These are phyloP conservation scores for Athetis lepigone DNA, from an alignment of 2,888 invertebrate genomes.

Conservation along the genomic window DNA sequence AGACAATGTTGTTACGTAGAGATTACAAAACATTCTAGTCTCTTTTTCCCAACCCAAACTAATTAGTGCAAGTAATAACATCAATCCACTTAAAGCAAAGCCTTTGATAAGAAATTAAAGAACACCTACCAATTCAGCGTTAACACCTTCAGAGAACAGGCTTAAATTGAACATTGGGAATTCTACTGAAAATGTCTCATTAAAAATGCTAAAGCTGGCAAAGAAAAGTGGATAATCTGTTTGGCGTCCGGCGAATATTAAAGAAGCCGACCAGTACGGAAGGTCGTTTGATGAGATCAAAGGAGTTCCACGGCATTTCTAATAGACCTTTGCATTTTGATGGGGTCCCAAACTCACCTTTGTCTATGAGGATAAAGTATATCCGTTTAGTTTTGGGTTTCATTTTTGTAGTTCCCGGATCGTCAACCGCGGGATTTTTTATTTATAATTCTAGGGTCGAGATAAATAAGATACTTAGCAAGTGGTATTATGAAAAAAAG, in stretches of 20 bases:
- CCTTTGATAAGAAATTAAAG: conserved; percentile 53
- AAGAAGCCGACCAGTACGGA: conserved; percentile 80
- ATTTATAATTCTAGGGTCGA: too few species aligned
- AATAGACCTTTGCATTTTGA: conserved; percentile 86
- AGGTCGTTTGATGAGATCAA: conserved; percentile 85
- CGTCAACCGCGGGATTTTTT: neutral
- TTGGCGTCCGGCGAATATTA: conserved; percentile 84
- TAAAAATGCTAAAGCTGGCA: conserved; percentile 84
- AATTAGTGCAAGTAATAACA: conserved; percentile 19
- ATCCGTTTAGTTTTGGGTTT: conserved; percentile 16
- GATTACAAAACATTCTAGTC: neutral
- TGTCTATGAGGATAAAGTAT: conserved; percentile 40
- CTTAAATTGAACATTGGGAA: conserved; percentile 74
- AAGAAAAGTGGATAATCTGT: conserved; percentile 88
- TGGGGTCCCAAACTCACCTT: conserved; percentile 61
- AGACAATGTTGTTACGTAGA: neutral
- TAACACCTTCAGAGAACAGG: conserved; percentile 66
- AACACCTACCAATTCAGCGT: conserved; percentile 60
- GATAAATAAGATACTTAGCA: too few species aligned
- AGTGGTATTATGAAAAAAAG: too few species aligned
- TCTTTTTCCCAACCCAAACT: neutral
- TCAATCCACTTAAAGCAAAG: conserved; percentile 27
- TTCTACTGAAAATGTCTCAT: conserved; percentile 80
- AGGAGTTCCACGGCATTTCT: conserved; percentile 79
- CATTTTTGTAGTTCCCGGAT: conserved; percentile 19